Conservation (phyloP, 2,797 vertebrate genomes). For the Onychomys torridus region DNA sequence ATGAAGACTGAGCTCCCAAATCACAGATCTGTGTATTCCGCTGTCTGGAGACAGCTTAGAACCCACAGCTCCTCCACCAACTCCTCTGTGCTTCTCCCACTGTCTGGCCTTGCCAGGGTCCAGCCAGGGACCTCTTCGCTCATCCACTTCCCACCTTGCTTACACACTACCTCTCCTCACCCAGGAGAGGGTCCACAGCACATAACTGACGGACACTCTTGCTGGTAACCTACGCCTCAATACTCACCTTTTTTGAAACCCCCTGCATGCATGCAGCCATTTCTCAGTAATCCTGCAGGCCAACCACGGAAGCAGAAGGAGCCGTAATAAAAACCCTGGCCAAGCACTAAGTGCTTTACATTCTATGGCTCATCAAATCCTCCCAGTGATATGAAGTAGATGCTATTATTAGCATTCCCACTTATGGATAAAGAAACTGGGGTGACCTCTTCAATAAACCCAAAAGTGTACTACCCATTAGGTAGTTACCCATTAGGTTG, state of each 20-base stretch:
- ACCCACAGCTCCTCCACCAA: too few species aligned
- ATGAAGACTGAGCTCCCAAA: not conserved
- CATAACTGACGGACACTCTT: not conserved
- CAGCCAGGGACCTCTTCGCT: not conserved
- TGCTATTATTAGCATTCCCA: not conserved
- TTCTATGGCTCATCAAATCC: not conserved
- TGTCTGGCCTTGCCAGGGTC: not conserved
- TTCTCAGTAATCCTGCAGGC: constrained; percentile 9
- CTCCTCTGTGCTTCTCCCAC: not conserved
- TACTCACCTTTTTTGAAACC: constrained; percentile 6
- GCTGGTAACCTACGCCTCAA: not conserved
- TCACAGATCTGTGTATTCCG: not conserved
- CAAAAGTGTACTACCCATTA: not conserved
- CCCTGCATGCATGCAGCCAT: not conserved
- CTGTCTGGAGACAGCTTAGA: not conserved
- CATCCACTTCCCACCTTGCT: not conserved
- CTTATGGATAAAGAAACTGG: constrained; percentile 33
- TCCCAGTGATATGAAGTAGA: not conserved
- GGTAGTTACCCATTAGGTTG: not conserved
- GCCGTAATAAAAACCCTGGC: not conserved
- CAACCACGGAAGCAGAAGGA: not conserved
- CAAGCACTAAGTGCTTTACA: constrained; percentile 18
- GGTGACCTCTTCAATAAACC: not conserved
- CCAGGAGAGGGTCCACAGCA: not conserved
- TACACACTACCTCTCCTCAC: not conserved